Base-by-base conservation (phyloP, 2,888 invertebrate genomes). In the Diarsia rubi region DNA sequence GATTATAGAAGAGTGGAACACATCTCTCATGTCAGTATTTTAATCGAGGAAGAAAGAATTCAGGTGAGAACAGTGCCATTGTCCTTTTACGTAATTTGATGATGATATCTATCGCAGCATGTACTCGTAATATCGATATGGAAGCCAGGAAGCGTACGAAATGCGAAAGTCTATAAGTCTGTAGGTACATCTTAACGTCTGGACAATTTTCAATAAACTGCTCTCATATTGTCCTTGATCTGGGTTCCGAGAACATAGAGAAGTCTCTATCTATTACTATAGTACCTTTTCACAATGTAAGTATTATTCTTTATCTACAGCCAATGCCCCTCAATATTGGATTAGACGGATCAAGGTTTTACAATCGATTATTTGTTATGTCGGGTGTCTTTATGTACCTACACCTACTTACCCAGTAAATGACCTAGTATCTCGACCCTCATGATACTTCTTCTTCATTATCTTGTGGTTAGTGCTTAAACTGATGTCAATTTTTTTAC, bases 1-100 rank as follows among this genome's bases (percentile, higher is more conserved):
- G 54, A 86, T 75, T 73, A 60, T 64, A 65, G 45, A 62, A 75
- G 67, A 31, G 69, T 84, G 44, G 87, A 89, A 80, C 76, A 88
- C 44, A 83, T 89, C 11, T 94, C 94, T 2, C 88, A 93, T 85
- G 83, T 94, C 42, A 92, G 88, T 83, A 79, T 94, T 19, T 76
- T 90, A 44, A 83, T 92, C 57, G 92, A 93, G 64, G 81, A 83
- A 70, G 85, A 89, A 63, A 74, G 78, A 70, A 85, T 91, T n/a
- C 92, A 93, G 93, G 93, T 93, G 81, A 75, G 82, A 44, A 59
- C 31, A 19, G 8, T 14, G 6, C 11, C 24, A n/a, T 31, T 31
- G 31, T 49, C n/a, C 11, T 12, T 3, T 70, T 11, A 62, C 54
- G 52, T 70, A 31, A 49, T 52, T 9, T 44, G 16, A 37, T 44